These are phyloP conservation scores for Deilephila porcellus DNA, from an alignment of 2,888 invertebrate species.

Conservation along the genomic window DNA sequence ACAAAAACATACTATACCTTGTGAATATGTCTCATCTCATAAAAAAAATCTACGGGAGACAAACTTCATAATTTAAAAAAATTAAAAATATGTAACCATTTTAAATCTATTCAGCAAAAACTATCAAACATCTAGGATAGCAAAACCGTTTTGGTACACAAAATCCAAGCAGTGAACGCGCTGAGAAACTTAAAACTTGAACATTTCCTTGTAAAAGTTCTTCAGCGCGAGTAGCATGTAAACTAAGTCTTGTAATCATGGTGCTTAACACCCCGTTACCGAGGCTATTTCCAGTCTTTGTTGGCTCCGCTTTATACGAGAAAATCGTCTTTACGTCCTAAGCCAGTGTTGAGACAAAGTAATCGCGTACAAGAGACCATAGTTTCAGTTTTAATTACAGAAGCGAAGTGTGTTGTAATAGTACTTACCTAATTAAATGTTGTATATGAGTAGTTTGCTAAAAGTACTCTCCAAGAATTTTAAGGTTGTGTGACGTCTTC, in stretches of 20 bases:
- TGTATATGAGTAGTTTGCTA: not conserved
- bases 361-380: not conserved
- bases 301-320: conserved; percentile 25
- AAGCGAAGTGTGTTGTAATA: not conserved
- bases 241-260: conserved; percentile 51
- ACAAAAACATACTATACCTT: too few species aligned
- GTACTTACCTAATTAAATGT: not conserved
- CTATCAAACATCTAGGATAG: not conserved
- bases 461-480: not conserved
- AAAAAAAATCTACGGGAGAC: too few species aligned
- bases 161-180: conserved; percentile 16
- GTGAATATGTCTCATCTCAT: too few species aligned
- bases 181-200: conserved; percentile 18
- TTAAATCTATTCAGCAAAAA: too few species aligned
- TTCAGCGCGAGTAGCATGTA: conserved; percentile 43
- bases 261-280: conserved; percentile 54
- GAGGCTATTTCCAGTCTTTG: conserved; percentile 45
- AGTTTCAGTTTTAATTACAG: conserved; percentile 9
- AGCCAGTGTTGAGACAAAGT: conserved; percentile 9
- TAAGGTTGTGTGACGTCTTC: too few species aligned
- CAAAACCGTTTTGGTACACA: not conserved
- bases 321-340: conserved; percentile 15
- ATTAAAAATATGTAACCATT: too few species aligned
- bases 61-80: too few species aligned
- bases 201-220: conserved; percentile 20